Percentiles rank a stretch among this genome's conserved stretches.
phyloP scores from a whole-genome alignment of 1,140 invertebrate species.

The Aphelenchoides fujianensis region DNA sequence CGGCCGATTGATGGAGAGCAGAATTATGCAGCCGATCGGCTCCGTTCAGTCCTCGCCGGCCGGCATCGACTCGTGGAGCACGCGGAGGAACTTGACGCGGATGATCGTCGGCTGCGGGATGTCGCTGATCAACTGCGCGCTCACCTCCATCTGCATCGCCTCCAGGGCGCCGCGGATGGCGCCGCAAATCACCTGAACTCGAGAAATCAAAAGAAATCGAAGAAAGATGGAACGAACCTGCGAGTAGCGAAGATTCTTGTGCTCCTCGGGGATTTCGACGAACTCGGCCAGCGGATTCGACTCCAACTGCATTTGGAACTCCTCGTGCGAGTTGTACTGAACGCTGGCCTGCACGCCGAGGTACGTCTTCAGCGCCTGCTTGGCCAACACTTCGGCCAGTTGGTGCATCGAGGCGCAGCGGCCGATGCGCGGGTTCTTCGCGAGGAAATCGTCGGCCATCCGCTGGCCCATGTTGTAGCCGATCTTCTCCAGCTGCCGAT shows the following conservation, averaged over 20 bases:
- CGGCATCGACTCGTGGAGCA: slow-evolving; percentile 92
- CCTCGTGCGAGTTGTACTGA: slow-evolving; percentile 72
- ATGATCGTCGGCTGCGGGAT: slow-evolving; percentile 94
- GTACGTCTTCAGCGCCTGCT: slow-evolving; percentile 61
- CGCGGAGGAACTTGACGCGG: slow-evolving; percentile 87
- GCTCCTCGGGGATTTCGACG: slow-evolving; percentile 89
- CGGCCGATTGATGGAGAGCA: neutral
- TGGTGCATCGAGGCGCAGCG: slow-evolving; percentile 92
- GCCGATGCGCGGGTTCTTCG: slow-evolving; percentile 77
- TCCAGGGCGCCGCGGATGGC: slow-evolving; percentile 94
- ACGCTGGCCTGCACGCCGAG: slow-evolving; percentile 64
- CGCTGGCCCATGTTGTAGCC: slow-evolving; percentile 93
- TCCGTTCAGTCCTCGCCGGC: slow-evolving; percentile 78
- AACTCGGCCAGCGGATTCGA: slow-evolving; percentile 95
- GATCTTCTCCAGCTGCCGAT: slow-evolving; percentile 67
- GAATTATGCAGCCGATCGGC: neutral
- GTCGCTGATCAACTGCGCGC: slow-evolving; percentile 75
- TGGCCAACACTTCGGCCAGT: slow-evolving; percentile 92
- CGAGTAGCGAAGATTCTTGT: slow-evolving; percentile 80
- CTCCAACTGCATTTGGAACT: slow-evolving; percentile 92
- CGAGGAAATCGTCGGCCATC: slow-evolving; percentile 93
- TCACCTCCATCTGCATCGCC: slow-evolving; percentile 83
- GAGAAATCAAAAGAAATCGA: neutral
- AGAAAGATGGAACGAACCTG: slow-evolving; percentile 65
- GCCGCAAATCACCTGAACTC: slow-evolving; percentile 75